Evolutionary conservation across 2,888 invertebrate genomes (phyloP).

Genomic region (Xanthorhoe spadicearia): DNA sequence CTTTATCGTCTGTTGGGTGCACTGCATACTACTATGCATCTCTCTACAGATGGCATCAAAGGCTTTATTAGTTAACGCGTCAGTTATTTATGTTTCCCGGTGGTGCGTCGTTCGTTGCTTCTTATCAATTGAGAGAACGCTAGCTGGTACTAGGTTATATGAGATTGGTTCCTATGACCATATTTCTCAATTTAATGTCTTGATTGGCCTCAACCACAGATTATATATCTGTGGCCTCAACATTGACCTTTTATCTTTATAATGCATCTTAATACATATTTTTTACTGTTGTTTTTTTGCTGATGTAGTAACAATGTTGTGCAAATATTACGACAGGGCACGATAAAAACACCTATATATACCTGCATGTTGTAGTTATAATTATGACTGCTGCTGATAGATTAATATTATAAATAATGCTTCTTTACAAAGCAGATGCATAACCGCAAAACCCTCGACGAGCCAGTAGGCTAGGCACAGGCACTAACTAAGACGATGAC

Average conservation of each 20-base stretch:
- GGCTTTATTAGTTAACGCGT: constrained; percentile 2
- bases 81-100: constrained; percentile 17
- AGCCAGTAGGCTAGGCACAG: neutral
- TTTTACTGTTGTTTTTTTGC: neutral
- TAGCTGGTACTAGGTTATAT: constrained; percentile 5
- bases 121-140: neutral
- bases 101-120: constrained; percentile 10
- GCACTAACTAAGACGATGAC: neutral
- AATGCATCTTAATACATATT: neutral
- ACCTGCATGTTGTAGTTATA: too few relatives aligned
- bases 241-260: constrained; percentile 19
- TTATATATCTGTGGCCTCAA: too few relatives aligned
- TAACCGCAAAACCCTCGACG: neutral
- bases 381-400: too few relatives aligned
- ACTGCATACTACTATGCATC: too few relatives aligned
- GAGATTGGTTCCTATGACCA: constrained; percentile 5
- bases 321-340: too few relatives aligned
- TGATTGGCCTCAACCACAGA: constrained; percentile 7
- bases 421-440: neutral
- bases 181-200: constrained; percentile 17
- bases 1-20: neutral
- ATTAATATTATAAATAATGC: too few relatives aligned
- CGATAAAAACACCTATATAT: too few relatives aligned
- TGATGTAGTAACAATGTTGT: neutral
- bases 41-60: constrained; percentile 3